These are phyloP conservation scores for Eupithecia tripunctaria DNA, from an alignment of 2,888 invertebrate genomes.

Conservation along the genomic window DNA sequence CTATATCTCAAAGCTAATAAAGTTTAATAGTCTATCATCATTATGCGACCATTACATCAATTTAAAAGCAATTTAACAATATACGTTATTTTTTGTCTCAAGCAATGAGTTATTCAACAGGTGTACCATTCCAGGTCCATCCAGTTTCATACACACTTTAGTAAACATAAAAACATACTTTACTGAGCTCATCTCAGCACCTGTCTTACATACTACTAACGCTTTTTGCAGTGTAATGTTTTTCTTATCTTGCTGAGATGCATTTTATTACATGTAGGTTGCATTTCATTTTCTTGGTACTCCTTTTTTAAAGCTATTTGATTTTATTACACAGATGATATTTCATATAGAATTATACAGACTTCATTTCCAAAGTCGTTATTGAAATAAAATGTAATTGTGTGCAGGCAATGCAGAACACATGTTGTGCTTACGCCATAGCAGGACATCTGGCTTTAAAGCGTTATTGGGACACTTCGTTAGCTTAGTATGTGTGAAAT, in stretches of 20 bases:
- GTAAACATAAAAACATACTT: slow-evolving; percentile 25
- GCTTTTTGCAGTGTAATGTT: slow-evolving; percentile 23
- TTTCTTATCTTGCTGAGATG: slow-evolving; percentile 23
- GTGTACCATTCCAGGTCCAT: slow-evolving; percentile 27
- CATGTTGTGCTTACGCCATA: slow-evolving; percentile 58
- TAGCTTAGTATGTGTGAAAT: slow-evolving; percentile 34
- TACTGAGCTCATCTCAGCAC: slow-evolving; percentile 17
- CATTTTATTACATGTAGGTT: not conserved
- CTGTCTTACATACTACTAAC: slow-evolving; percentile 29
- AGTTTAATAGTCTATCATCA: not conserved
- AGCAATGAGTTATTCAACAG: slow-evolving; percentile 25
- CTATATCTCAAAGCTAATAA: not conserved
- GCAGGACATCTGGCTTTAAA: slow-evolving; percentile 53
- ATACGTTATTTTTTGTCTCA: slow-evolving; percentile 20
- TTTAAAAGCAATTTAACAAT: slow-evolving; percentile 14
- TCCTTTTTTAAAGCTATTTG: not conserved
- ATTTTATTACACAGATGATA: not conserved
- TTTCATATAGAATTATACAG: not conserved
- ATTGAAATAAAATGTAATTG: slow-evolving; percentile 10
- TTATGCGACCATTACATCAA: slow-evolving; percentile 13
- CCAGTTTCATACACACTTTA: slow-evolving; percentile 21
- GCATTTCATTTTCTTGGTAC: not conserved
- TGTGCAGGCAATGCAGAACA: slow-evolving; percentile 50
- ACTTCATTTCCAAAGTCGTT: not conserved
- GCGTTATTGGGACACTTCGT: slow-evolving; percentile 42